Conservation (phyloP, 1,140 invertebrate species). For the Drosophila pectinifera region DNA sequence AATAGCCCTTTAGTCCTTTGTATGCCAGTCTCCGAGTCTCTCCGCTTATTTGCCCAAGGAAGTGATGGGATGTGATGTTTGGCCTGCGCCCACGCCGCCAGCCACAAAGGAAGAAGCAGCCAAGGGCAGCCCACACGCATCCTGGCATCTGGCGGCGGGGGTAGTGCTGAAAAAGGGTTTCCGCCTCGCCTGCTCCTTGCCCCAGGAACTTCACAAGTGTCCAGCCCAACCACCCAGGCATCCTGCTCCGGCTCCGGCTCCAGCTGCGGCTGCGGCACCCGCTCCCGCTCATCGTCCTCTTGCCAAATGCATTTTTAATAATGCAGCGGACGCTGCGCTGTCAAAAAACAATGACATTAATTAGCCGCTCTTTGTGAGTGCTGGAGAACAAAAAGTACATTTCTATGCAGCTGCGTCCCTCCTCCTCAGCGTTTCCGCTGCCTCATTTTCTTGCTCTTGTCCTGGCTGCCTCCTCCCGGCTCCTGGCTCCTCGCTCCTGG, state of each 20-base stretch:
- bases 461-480: slow-evolving; percentile 33
- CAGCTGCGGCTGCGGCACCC: no score
- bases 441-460: slow-evolving; percentile 16
- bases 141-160: background rate
- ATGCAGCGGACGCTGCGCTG: slow-evolving; percentile 65
- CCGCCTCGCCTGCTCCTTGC: background rate
- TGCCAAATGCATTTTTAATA: slow-evolving; percentile 74
- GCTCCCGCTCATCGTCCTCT: no score
- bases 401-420: slow-evolving; percentile 58
- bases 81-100: slow-evolving; percentile 15
- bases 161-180: slow-evolving; percentile 19
- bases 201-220: slow-evolving; percentile 34
- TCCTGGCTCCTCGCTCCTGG: slow-evolving; percentile 10
- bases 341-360: slow-evolving; percentile 81
- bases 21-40: slow-evolving; percentile 32
- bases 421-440: slow-evolving; percentile 11
- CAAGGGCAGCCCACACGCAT: slow-evolving; percentile 17
- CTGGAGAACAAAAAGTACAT: slow-evolving; percentile 64
- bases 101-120: slow-evolving; percentile 5
- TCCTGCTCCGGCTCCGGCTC: background rate
- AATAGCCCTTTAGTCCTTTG: slow-evolving; percentile 67
- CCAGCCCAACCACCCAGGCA: background rate
- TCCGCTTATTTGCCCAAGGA: slow-evolving; percentile 61
- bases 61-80: slow-evolving; percentile 68
- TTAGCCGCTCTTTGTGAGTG: slow-evolving; percentile 73